These are phyloP conservation scores for Acrocyrtus sp. DNA, from an alignment of 2,888 invertebrate genomes.

Conservation along the genomic window DNA sequence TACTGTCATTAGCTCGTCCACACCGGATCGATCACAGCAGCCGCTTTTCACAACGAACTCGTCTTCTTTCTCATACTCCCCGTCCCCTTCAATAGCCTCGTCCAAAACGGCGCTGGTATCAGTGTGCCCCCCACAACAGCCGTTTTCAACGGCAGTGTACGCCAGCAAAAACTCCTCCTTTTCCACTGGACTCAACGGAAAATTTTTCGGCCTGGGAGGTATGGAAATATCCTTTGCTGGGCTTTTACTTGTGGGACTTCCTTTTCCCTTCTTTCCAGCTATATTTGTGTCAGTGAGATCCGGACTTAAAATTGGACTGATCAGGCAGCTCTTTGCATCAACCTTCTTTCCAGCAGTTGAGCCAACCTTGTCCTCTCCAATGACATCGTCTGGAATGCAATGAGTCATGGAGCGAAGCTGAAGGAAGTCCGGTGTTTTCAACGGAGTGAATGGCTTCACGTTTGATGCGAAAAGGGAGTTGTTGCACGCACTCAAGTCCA, in stretches of 20 bases:
- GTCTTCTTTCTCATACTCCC: neutral
- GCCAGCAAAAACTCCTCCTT: slow-evolving; percentile 37
- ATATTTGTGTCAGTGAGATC: slow-evolving; percentile 38
- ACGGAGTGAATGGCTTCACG: slow-evolving; percentile 35
- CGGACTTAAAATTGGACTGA: slow-evolving; percentile 22
- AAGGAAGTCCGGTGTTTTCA: slow-evolving; percentile 43
- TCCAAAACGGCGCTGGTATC: neutral
- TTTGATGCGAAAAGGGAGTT: neutral
- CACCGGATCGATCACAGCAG: no score
- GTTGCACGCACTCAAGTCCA: slow-evolving; percentile 11
- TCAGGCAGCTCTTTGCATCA: slow-evolving; percentile 19
- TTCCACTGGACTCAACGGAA: slow-evolving; percentile 30
- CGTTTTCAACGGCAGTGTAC: neutral
- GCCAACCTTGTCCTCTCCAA: neutral
- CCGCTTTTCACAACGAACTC: no score
- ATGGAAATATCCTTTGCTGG: slow-evolving; percentile 27
- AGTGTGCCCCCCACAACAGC: neutral
- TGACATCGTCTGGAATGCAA: neutral
- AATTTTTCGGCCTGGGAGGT: slow-evolving; percentile 40
- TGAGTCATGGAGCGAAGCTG: slow-evolving; percentile 5
- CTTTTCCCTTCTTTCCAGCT: neutral
- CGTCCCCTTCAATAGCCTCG: neutral
- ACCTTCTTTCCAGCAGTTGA: neutral
- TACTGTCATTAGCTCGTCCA: slow-evolving; percentile 3
- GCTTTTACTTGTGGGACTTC: slow-evolving; percentile 15